phyloP scores from a whole-genome alignment of 2,113 vertebrate genomes.

The Thunnus maccoyii region DNA sequence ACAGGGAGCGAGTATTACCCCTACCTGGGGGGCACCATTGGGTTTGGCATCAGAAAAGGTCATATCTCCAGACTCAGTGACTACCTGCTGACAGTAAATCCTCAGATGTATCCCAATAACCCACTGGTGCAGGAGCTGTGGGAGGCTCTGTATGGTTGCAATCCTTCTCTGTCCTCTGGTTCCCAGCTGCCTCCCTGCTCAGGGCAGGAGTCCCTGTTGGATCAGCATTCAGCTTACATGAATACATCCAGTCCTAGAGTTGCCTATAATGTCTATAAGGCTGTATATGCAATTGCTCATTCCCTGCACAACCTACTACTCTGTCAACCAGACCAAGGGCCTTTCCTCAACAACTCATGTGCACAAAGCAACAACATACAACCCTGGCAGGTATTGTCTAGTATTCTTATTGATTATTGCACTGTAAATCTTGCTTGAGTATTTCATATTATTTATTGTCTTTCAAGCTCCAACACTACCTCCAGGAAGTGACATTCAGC shows the following conservation, averaged over 20 bases:
- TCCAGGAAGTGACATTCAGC: constrained; percentile 81
- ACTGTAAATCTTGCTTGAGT: background rate
- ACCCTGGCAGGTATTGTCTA: constrained; percentile 83
- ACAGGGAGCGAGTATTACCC: constrained; percentile 79
- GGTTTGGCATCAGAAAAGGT: constrained; percentile 81
- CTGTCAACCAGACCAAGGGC: constrained; percentile 77
- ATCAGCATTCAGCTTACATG: constrained; percentile 78
- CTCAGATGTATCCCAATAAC: constrained; percentile 74
- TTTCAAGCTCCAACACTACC: constrained; percentile 80
- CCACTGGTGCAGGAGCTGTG: constrained; percentile 80
- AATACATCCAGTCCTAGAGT: constrained; percentile 81
- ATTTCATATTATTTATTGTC: constrained; percentile 1
- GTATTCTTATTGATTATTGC: background rate
- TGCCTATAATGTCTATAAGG: constrained; percentile 83
- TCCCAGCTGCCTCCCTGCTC: constrained; percentile 68
- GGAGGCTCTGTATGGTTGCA: constrained; percentile 82
- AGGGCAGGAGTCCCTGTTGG: constrained; percentile 73
- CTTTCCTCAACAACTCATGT: constrained; percentile 82
- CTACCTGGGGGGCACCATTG: constrained; percentile 83
- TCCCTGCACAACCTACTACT: constrained; percentile 82
- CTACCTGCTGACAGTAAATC: constrained; percentile 79
- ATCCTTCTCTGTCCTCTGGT: constrained; percentile 28
- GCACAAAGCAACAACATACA: constrained; percentile 74
- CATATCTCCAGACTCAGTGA: constrained; percentile 74
- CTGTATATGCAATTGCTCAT: constrained; percentile 82